phyloP scores from a whole-genome alignment of 1,140 invertebrate species.

The Nasonia vitripennis region DNA sequence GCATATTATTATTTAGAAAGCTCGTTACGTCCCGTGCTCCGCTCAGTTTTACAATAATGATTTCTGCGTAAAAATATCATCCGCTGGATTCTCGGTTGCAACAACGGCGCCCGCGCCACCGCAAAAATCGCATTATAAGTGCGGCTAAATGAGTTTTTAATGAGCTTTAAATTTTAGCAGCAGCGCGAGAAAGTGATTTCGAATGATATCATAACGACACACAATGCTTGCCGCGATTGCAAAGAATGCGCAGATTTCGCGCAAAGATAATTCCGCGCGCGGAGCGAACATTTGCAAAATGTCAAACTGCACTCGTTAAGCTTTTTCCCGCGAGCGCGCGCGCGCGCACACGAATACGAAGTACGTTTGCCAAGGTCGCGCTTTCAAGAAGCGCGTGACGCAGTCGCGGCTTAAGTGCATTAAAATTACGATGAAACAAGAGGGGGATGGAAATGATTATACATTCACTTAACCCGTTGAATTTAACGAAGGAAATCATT shows the following conservation, averaged over 20 bases:
- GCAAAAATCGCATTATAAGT: constrained; percentile 11
- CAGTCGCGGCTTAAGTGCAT: background rate
- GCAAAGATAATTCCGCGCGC: background rate
- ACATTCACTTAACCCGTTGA: background rate
- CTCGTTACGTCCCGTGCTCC: background rate
- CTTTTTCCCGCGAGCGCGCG: background rate
- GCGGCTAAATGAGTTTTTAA: constrained; percentile 42
- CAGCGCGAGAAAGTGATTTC: constrained; percentile 38
- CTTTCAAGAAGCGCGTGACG: background rate
- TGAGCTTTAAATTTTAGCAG: constrained; percentile 41
- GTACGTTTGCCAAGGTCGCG: background rate
- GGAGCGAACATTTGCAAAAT: constrained; percentile 2
- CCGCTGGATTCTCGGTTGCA: background rate
- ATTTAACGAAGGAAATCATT: background rate
- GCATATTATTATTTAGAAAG: background rate
- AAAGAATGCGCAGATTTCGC: constrained; percentile 8
- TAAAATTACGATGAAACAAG: background rate
- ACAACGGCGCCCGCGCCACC: background rate
- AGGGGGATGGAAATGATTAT: background rate
- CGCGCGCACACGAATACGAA: background rate
- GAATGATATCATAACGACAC: constrained; percentile 2
- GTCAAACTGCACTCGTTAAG: background rate
- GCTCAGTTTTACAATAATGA: background rate
- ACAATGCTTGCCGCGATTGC: background rate
- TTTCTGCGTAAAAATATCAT: background rate